phyloP scores from a whole-genome alignment of 2,113 vertebrate species.

The Corydoras maculifer region DNA sequence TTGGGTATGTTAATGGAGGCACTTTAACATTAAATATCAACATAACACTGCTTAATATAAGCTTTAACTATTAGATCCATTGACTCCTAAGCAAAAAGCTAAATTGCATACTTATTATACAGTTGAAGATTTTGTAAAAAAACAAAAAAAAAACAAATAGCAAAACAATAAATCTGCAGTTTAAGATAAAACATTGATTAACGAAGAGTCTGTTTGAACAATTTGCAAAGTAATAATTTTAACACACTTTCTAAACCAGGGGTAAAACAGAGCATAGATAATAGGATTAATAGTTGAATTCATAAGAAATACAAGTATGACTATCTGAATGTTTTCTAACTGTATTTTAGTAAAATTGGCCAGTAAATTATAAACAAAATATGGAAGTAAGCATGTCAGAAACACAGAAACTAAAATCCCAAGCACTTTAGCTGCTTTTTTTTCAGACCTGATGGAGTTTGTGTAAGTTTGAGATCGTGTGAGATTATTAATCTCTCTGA shows the following conservation, averaged over 20 bases:
- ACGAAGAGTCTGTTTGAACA: conserved; percentile 13
- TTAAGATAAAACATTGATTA: conserved; percentile 16
- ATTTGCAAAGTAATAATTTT: conserved; percentile 43
- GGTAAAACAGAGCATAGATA: conserved; percentile 43
- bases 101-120: no score
- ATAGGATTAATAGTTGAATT: conserved; percentile 42
- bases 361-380: conserved; percentile 25
- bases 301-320: conserved; percentile 12
- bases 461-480: not conserved
- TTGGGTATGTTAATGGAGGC: no score
- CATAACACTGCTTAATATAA: no score
- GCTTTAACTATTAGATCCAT: no score
- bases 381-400: conserved; percentile 31
- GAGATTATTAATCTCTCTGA: conserved; percentile 11
- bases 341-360: not conserved
- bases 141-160: no score
- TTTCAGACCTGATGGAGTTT: conserved; percentile 5
- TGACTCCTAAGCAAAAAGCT: no score
- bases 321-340: not conserved
- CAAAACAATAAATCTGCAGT: no score
- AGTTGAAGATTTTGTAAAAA: no score
- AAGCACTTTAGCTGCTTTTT: conserved; percentile 32
- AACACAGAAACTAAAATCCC: conserved; percentile 39
- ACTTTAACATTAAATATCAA: no score
- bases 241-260: conserved; percentile 39